Base-by-base conservation (phyloP, 2,113 vertebrate genomes). In the Steatornis caripensis region DNA sequence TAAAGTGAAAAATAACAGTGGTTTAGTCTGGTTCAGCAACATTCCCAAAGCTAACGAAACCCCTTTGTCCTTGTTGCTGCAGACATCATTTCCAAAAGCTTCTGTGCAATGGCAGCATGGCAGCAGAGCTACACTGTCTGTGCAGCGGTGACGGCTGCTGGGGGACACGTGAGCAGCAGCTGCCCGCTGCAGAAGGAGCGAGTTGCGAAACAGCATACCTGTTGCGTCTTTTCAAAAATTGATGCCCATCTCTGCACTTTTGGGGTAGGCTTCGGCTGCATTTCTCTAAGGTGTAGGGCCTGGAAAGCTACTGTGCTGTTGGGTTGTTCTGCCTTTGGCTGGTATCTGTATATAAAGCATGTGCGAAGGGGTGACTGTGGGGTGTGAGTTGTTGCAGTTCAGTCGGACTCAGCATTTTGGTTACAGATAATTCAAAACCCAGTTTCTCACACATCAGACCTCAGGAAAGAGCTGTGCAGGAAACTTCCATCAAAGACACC, bases 181-280 rank as follows among this genome's bases (percentile, higher is more conserved):
- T 2, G 1, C 9, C 17, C 27, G 19, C 14, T 17, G 4, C 36
- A 45, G 34, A 12, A 71, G 17, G 23, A 37, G 6, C 0, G 1
- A 48, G 29, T 3, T 79, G 30, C 21, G 10, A 32, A 76, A 12
- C 46, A 55, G 11, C 10, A 10, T 4, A 30, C 23, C 36, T n/a
- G 5, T 0, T 26, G 29, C 24, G 41, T 14, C 68, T n/a, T 86
- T 22, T 34, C 1, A 2, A 53, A 22, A 70, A 20, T 0, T 65
- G 15, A 16, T 66, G 12, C 2, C 57, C 13, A 4, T 23, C 37
- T 64, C 39, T n/a, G 12, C 3, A 3, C 21, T 72, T 64, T 9
- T 20, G 4, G 19, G 11, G 9, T 22, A 43, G 45, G 34, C 4
- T 88, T 87, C 75, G 60, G 11, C 11, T 55, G 21, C 11, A 2